These are phyloP conservation scores for Euborellia annulipes DNA, from an alignment of 1,140 invertebrate genomes.

Conservation along the genomic window DNA sequence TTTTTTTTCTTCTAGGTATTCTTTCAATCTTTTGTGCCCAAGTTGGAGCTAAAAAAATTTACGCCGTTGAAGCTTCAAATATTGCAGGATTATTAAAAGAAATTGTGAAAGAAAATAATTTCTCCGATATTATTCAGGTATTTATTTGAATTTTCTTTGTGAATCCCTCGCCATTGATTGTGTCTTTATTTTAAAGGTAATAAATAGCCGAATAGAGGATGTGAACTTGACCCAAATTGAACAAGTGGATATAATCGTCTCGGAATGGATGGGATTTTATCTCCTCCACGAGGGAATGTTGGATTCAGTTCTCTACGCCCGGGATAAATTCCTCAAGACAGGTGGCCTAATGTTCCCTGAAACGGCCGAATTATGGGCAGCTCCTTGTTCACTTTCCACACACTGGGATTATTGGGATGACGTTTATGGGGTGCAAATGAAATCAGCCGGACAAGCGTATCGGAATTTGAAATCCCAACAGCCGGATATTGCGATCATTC, in stretches of 20 bases:
- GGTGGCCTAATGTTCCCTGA: constrained; percentile 34
- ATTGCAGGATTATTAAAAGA: constrained; percentile 68
- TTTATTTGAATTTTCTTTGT: constrained; percentile 14
- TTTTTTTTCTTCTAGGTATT: constrained; percentile 44
- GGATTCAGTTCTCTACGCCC: constrained; percentile 77
- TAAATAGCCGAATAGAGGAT: constrained; percentile 49
- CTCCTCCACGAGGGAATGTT: constrained; percentile 97
- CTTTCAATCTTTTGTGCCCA: constrained; percentile 90
- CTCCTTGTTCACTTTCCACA: constrained; percentile 52
- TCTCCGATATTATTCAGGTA: constrained; percentile 20
- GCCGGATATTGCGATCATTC: constrained; percentile 24
- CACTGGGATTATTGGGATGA: constrained; percentile 47
- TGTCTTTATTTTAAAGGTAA: constrained; percentile 39
- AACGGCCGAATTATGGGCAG: constrained; percentile 27
- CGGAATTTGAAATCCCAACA: constrained; percentile 20
- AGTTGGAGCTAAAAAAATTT: constrained; percentile 78
- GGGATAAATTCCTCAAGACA: constrained; percentile 69
- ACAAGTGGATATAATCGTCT: constrained; percentile 91
- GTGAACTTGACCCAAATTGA: constrained; percentile 41
- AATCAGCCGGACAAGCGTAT: constrained; percentile 20
- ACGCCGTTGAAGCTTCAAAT: constrained; percentile 83
- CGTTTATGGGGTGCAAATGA: constrained; percentile 44
- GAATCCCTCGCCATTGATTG: constrained; percentile 13
- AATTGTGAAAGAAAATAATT: constrained; percentile 42
- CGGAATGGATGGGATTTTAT: constrained; percentile 99